Conservation (phyloP, 92 coral and sea anemone species). For the Epizoanthus scotinus region DNA sequence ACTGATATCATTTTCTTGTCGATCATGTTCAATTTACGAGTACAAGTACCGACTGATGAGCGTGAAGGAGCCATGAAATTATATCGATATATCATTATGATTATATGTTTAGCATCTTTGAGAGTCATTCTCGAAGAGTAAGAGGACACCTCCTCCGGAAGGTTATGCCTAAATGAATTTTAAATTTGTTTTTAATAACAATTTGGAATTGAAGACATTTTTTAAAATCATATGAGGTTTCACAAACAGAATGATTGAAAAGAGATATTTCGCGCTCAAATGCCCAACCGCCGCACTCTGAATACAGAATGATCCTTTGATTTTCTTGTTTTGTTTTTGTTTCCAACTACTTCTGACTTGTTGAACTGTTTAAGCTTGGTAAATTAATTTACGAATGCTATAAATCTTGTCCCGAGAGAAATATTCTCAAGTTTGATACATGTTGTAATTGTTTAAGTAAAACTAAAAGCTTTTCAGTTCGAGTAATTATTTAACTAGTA, state of each 20-base stretch:
- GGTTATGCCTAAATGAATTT: neutral
- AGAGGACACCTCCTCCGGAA: conserved; percentile 14
- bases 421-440: neutral
- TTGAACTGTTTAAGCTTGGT: neutral
- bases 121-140: neutral
- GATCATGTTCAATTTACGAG: conserved; percentile 17
- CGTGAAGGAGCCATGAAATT: neutral
- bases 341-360: neutral
- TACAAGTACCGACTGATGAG: conserved; percentile 19
- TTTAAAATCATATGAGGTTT: neutral
- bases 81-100: too few relatives aligned
- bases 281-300: neutral
- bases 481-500: too few relatives aligned
- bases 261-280: neutral
- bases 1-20: neutral
- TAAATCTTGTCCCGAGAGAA: neutral
- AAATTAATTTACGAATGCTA: conserved; percentile 2
- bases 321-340: conserved; percentile 6
- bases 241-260: neutral
- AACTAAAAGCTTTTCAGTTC: neutral
- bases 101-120: conserved; percentile 7
- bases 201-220: neutral
- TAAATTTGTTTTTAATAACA: neutral
- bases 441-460: too few relatives aligned
- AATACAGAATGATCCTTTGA: neutral